Evolutionary conservation across 2,888 invertebrate species (phyloP).

Genomic region (Physocephala rufipes): DNA sequence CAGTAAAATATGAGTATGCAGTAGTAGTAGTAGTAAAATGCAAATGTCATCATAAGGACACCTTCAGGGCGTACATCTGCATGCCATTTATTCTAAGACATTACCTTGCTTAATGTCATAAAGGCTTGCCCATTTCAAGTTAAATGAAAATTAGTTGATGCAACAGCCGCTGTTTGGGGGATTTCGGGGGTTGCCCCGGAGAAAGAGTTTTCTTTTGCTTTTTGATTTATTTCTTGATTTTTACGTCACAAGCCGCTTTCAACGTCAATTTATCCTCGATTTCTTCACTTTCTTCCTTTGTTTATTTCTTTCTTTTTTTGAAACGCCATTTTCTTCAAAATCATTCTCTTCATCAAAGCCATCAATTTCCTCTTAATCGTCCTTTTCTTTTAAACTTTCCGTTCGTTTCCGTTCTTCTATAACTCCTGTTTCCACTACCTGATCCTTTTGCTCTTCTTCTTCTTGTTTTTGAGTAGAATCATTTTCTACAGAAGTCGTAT

Average conservation of each 20-base stretch:
- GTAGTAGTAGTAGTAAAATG: not conserved
- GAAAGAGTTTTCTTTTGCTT: not conserved
- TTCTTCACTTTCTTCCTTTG: not conserved
- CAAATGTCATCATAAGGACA: constrained; percentile 1
- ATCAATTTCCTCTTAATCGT: too few relatives aligned
- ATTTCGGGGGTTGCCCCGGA: too few relatives aligned
- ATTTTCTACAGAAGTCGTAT: not conserved
- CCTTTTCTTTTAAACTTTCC: too few relatives aligned
- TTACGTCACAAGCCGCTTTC: too few relatives aligned
- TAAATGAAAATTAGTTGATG: not conserved
- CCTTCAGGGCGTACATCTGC: not conserved
- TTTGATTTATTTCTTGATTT: not conserved
- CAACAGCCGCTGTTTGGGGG: not conserved
- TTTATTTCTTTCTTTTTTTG: not conserved
- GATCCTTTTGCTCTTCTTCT: too few relatives aligned
- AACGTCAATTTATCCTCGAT: not conserved
- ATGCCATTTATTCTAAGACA: not conserved
- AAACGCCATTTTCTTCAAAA: too few relatives aligned
- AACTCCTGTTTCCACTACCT: too few relatives aligned
- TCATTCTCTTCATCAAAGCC: not conserved
- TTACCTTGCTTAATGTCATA: not conserved
- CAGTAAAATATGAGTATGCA: not conserved
- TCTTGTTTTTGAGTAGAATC: too few relatives aligned
- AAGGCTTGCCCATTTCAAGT: not conserved
- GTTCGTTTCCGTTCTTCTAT: too few relatives aligned